These are phyloP conservation scores for Cirrhinus molitorella DNA, from an alignment of 2,797 vertebrate genomes.

Conservation along the genomic window DNA sequence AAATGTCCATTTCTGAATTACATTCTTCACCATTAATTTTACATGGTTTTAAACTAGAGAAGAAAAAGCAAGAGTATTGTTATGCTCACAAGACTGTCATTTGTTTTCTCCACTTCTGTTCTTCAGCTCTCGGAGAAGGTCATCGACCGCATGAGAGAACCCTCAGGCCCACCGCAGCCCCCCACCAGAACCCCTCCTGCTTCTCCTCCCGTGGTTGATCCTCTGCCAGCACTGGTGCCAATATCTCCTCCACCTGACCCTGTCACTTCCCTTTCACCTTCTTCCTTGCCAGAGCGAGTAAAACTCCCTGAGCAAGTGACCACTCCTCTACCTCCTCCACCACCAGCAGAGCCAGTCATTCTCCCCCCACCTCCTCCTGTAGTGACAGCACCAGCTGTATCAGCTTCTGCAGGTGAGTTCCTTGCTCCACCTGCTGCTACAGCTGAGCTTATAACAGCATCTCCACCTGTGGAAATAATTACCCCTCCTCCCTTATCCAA, in stretches of 20 bases:
- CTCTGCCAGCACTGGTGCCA: constrained; percentile 58
- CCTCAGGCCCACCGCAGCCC: constrained; percentile 69
- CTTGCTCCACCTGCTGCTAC: constrained; percentile 37
- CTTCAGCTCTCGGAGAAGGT: constrained; percentile 92
- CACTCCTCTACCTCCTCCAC: constrained; percentile 47
- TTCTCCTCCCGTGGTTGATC: constrained; percentile 48
- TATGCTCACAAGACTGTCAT: not conserved
- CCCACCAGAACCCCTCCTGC: constrained; percentile 47
- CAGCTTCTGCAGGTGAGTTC: constrained; percentile 59
- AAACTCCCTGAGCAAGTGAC: constrained; percentile 63
- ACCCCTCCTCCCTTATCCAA: constrained; percentile 37
- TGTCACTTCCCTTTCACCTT: constrained; percentile 67
- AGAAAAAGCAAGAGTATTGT: not conserved
- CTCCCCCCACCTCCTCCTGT: constrained; percentile 32
- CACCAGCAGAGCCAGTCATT: constrained; percentile 42
- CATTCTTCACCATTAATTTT: not conserved
- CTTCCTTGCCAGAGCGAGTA: constrained; percentile 63
- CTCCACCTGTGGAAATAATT: constrained; percentile 45
- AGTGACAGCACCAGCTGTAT: constrained; percentile 43
- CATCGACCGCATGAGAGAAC: constrained; percentile 95
- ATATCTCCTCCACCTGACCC: constrained; percentile 70
- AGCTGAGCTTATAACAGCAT: constrained; percentile 40
- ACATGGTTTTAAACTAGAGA: not conserved
- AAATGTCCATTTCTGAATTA: not conserved
- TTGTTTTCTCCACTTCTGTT: not conserved